These are phyloP conservation scores for Galeopterus variegatus DNA, from an alignment of 2,113 vertebrate species.

Conservation along the genomic window DNA sequence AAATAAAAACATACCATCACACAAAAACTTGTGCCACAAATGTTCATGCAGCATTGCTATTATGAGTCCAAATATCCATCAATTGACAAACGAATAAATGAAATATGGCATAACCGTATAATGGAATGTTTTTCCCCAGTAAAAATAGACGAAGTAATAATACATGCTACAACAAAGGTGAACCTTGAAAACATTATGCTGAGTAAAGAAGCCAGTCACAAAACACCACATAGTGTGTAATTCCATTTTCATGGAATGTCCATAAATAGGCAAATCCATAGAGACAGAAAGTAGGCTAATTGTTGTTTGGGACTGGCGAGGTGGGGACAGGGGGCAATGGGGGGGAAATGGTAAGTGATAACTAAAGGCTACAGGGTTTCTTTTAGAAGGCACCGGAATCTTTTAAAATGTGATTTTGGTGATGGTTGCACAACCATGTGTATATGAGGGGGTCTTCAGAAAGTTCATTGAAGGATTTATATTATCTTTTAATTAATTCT, in stretches of 20 bases:
- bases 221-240: background rate
- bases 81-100: background rate
- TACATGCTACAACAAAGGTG: background rate
- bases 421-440: background rate
- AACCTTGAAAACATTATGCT: background rate
- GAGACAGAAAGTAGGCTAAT: background rate
- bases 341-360: background rate
- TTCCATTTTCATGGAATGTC: background rate
- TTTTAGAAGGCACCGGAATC: background rate
- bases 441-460: background rate
- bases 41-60: background rate
- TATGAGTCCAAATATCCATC: background rate
- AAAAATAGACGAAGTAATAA: background rate
- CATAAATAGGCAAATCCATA: background rate
- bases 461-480: too few species aligned
- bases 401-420: background rate
- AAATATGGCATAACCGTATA: background rate
- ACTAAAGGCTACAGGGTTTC: background rate
- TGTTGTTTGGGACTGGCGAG: fast-evolving
- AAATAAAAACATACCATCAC: background rate
- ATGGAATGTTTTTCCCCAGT: background rate
- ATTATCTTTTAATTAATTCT: too few species aligned
- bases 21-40: background rate
- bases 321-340: too few species aligned
- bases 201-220: background rate